phyloP scores from a whole-genome alignment of 1,140 invertebrate species.

The Stegodyphus mimosarum region DNA sequence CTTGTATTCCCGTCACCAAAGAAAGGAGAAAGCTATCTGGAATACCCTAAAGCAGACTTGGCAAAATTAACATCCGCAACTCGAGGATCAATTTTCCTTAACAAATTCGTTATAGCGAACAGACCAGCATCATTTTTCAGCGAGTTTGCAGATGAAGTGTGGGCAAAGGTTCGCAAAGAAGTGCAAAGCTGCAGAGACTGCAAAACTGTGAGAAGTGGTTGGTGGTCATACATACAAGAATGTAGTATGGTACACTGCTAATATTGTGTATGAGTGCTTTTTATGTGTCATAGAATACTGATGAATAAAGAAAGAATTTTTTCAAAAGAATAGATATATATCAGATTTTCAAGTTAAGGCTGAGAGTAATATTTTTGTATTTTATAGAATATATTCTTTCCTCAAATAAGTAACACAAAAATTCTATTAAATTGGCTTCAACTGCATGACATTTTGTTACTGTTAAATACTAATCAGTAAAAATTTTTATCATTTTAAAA shows the following conservation, averaged over 20 bases:
- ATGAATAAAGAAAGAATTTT: no score
- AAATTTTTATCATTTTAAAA: no score
- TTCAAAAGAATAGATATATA: no score
- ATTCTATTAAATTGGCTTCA: no score
- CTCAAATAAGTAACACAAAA: no score
- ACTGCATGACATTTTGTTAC: no score
- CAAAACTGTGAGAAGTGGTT: slow-evolving; percentile 1
- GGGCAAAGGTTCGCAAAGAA: slow-evolving; percentile 41
- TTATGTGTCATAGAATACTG: no score
- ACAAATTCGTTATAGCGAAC: slow-evolving; percentile 15
- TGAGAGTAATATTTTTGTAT: no score
- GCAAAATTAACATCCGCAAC: slow-evolving; percentile 45
- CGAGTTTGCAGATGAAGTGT: slow-evolving; percentile 29
- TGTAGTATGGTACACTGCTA: slow-evolving; percentile 25
- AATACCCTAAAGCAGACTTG: slow-evolving; percentile 27
- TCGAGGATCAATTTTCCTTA: slow-evolving; percentile 47
- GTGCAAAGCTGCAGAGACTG: slow-evolving; percentile 19
- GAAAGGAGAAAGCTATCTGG: slow-evolving; percentile 11
- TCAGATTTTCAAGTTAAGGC: no score
- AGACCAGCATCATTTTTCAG: slow-evolving; percentile 12
- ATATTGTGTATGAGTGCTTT: not conserved
- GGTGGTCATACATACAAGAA: slow-evolving; percentile 25
- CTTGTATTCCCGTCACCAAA: slow-evolving; percentile 39
- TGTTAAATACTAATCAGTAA: no score
- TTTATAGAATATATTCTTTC: no score